A percentile compares a stretch with the other conserved stretches of the same genome.
Evolutionary conservation across 2,113 vertebrate species (phyloP).

Genomic region (Scomber japonicus): DNA sequence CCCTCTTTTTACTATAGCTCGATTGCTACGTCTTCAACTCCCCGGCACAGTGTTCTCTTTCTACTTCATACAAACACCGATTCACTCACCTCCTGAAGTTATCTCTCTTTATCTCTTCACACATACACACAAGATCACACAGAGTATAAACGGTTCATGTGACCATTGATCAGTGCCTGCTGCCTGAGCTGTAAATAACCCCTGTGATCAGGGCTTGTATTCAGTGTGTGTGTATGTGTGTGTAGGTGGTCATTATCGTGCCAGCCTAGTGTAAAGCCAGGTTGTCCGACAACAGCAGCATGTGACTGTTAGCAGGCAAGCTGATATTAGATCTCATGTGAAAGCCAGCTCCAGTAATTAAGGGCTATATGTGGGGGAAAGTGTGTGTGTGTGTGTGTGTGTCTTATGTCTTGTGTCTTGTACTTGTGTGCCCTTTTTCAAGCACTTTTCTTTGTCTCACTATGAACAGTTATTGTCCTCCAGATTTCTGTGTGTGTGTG

Average conservation of each 20-base stretch:
- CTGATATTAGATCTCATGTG: constrained; percentile 28
- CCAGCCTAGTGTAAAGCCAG: constrained; percentile 57
- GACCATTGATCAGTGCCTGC: constrained; percentile 31
- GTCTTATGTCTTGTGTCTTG: constrained; percentile 3
- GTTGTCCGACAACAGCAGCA: constrained; percentile 50
- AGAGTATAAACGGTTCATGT: constrained; percentile 34
- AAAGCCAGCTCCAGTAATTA: constrained; percentile 33
- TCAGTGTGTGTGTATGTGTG: background rate
- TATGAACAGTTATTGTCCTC: constrained; percentile 11
- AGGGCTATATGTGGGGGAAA: background rate
- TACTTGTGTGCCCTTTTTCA: constrained; percentile 3
- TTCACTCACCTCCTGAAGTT: background rate
- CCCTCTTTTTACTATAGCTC: background rate
- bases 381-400: background rate
- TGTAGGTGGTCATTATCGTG: constrained; percentile 32
- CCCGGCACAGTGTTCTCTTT: background rate
- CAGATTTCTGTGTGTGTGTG: constrained; percentile 28
- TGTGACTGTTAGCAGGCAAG: constrained; percentile 50
- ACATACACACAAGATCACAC: constrained; percentile 11
- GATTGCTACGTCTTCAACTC: background rate
- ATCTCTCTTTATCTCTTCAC: constrained; percentile 9
- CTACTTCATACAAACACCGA: background rate
- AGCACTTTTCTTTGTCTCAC: constrained; percentile 1
- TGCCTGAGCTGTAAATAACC: constrained; percentile 55
- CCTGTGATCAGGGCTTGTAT: constrained; percentile 30